Evolutionary conservation across 1,140 invertebrate genomes (phyloP).

Genomic region (Gryon sp.): DNA sequence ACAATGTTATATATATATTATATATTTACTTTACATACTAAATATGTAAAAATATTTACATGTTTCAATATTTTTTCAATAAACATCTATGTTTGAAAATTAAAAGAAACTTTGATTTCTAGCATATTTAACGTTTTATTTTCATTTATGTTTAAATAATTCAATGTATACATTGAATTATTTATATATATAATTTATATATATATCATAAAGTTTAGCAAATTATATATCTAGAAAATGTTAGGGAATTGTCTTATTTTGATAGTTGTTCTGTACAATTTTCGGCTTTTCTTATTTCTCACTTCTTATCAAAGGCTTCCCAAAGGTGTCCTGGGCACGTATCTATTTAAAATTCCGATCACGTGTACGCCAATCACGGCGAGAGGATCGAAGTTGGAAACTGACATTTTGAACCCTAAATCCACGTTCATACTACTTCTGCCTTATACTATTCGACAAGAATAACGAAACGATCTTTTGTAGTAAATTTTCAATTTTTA

Average conservation of each 20-base stretch:
- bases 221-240: too few species aligned
- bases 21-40: too few species aligned
- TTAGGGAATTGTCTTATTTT: conserved; percentile 52
- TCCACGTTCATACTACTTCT: conserved; percentile 66
- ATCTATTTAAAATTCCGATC: conserved; percentile 67
- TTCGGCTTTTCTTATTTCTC: conserved; percentile 56
- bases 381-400: conserved; percentile 67
- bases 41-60: too few species aligned
- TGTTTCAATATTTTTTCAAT: too few species aligned
- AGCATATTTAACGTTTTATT: too few species aligned
- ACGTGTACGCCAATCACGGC: conserved; percentile 74
- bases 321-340: conserved; percentile 69
- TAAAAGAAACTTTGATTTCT: too few species aligned
- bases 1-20: too few species aligned
- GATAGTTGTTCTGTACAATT: conserved; percentile 46
- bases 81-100: too few species aligned
- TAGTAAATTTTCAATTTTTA: conserved; percentile 51
- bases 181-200: too few species aligned
- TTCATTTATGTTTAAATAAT: too few species aligned
- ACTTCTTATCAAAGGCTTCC: conserved; percentile 59
- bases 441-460: conserved; percentile 58
- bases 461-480: conserved; percentile 54
- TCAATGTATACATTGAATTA: too few species aligned
- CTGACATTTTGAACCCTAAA: conserved; percentile 59
- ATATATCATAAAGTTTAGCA: too few species aligned